phyloP scores from a whole-genome alignment of 2,797 vertebrate genomes.

The Anas capensis region DNA sequence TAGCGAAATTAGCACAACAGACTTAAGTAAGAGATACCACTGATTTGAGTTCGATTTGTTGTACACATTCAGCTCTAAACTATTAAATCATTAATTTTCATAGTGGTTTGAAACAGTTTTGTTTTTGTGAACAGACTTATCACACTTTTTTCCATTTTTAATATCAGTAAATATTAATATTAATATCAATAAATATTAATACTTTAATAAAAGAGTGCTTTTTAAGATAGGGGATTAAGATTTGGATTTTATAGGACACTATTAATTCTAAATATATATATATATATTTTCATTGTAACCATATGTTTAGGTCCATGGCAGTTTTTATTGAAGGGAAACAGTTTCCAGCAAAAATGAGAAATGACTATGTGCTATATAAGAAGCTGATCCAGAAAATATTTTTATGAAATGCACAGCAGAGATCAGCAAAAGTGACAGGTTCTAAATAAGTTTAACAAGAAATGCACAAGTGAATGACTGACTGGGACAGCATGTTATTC shows the following conservation, averaged over 20 bases:
- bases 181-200: slow-evolving; percentile 44
- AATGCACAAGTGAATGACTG: background rate
- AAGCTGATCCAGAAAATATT: slow-evolving; percentile 52
- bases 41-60: background rate
- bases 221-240: slow-evolving; percentile 36
- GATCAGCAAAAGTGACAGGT: slow-evolving; percentile 2
- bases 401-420: background rate
- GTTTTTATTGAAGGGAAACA: slow-evolving; percentile 58
- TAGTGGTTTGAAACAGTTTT: slow-evolving; percentile 6
- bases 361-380: slow-evolving; percentile 8
- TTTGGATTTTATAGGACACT: slow-evolving; percentile 52
- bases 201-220: slow-evolving; percentile 1
- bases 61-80: background rate
- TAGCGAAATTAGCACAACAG: background rate
- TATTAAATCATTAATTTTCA: slow-evolving; percentile 46
- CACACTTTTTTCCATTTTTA: background rate
- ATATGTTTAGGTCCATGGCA: slow-evolving; percentile 57
- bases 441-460: slow-evolving; percentile 35
- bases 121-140: slow-evolving; percentile 7
- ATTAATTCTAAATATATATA: slow-evolving; percentile 17
- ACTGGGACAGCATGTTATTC: background rate
- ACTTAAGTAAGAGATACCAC: slow-evolving; percentile 9
- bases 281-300: slow-evolving; percentile 28
- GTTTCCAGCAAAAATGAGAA: slow-evolving; percentile 62
- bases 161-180: slow-evolving; percentile 15